These are phyloP conservation scores for Indri indri DNA, from an alignment of 2,113 vertebrate genomes.

Conservation along the genomic window DNA sequence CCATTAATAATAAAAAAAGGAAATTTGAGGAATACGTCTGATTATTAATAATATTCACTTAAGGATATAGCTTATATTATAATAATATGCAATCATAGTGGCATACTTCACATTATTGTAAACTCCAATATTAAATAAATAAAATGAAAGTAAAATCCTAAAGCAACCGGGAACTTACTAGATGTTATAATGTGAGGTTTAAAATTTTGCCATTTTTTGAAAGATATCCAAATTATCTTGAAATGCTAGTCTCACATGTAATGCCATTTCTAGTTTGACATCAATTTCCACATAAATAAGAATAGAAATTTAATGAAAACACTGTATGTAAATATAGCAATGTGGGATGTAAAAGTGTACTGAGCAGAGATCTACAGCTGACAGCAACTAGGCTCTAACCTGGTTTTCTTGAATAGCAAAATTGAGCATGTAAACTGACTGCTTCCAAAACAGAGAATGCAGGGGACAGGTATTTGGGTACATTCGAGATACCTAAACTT, in stretches of 20 bases:
- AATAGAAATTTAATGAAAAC: conserved; percentile 42
- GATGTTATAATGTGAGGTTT: background rate
- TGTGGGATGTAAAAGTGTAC: background rate
- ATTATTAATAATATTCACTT: background rate
- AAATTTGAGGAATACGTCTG: background rate
- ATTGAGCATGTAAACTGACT: background rate
- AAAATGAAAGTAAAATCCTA: conserved; percentile 44
- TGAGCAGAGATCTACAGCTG: background rate
- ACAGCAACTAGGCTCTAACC: background rate
- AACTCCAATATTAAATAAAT: conserved; percentile 10
- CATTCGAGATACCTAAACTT: background rate
- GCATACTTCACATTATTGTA: background rate
- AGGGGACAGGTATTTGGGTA: background rate
- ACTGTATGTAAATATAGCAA: background rate
- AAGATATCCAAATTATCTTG: conserved; percentile 21
- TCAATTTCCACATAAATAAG: background rate
- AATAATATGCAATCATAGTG: background rate
- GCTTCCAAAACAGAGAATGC: background rate
- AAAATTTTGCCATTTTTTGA: conserved; percentile 6
- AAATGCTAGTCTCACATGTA: conserved; percentile 17
- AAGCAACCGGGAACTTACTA: conserved; percentile 1
- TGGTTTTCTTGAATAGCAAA: conserved; percentile 11
- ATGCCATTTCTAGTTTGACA: conserved; percentile 52
- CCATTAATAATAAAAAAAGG: background rate
- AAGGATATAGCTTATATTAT: background rate